Evolutionary conservation across 1,140 invertebrate species (phyloP), one percentile per base, ranked within the genome.

Genomic region (Zaprionus lachaisei): DNA sequence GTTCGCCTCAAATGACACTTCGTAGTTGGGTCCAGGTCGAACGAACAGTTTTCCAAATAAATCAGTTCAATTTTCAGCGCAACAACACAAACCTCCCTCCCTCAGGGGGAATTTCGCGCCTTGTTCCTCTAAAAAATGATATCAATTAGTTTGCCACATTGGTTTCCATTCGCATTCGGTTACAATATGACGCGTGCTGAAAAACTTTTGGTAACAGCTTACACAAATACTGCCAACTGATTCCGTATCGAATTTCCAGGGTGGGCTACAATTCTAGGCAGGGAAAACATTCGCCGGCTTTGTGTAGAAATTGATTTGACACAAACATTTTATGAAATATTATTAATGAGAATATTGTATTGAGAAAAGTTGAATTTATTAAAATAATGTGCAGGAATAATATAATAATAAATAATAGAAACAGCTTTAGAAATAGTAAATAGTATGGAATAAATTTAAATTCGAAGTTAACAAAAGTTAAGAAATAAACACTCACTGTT

Each of bases 61-160:
- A 60, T 65, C 72, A 56, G 22, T 58, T 62, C 38, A 62, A n/a
- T 71, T 61, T 49, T 38, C 22, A 38, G 17, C 51, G 14, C 15
- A 7, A 7, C 28, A n/a, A 6, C 11, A 7, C 65, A 65, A 70
- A 24, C 75, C 60, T 51, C 65, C 47, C 47, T 12, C 9, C 31
- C 31, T 34, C 31, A 11, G 22, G 47, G 11, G 11, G 22, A 2
- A 49, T 47, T 60, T 62, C 14, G 17, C 12, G 31, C 7, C 49
- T 38, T 24, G 55, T 24, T 51, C 41, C 54, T 20, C 60, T 55
- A 55, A 51, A 63, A 77, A 57, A 64, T 62, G 61, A 58, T 75
- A 84, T 71, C 69, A 73, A 84, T 79, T 84, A 76, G 55, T 72
- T 69, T 58, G 26, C 54, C 31, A 44, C 60, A 65, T 51, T 34